Conservation (phyloP, 2,797 vertebrate genomes). For the Dermochelys coriacea region DNA sequence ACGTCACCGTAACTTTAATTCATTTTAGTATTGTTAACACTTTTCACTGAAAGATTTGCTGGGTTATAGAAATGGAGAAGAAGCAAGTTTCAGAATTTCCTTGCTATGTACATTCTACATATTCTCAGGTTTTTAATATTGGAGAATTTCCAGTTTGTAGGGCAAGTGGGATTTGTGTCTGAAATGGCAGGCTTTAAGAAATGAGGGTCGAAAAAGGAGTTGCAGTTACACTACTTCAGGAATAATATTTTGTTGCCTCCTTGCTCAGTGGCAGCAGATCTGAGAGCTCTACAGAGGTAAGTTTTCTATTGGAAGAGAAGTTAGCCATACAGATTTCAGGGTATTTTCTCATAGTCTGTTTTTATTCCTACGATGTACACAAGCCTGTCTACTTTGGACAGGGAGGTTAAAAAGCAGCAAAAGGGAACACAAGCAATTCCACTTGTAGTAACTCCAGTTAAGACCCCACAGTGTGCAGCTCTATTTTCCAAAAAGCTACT, state of each 20-base stretch:
- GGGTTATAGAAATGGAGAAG: neutral
- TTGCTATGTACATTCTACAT: neutral
- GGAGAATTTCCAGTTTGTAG: slow-evolving; percentile 22
- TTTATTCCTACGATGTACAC: slow-evolving; percentile 51
- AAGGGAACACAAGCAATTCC: neutral
- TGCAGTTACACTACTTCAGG: slow-evolving; percentile 15
- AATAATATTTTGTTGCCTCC: slow-evolving; percentile 27
- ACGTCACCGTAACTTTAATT: neutral
- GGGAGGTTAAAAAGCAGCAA: slow-evolving; percentile 21
- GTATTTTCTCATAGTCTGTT: slow-evolving; percentile 45
- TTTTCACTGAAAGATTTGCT: slow-evolving; percentile 6
- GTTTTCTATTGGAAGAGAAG: slow-evolving; percentile 28
- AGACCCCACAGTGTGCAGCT: neutral
- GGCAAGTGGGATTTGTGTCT: slow-evolving; percentile 8
- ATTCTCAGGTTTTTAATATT: slow-evolving; percentile 5
- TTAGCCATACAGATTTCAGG: slow-evolving; percentile 6
- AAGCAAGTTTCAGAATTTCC: slow-evolving; percentile 14
- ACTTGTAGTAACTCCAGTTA: neutral
- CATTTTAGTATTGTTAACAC: neutral
- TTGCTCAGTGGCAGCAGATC: slow-evolving; percentile 39
- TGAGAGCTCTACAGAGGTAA: slow-evolving; percentile 24
- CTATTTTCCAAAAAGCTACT: neutral
- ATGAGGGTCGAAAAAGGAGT: neutral
- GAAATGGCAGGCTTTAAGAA: slow-evolving; percentile 40
- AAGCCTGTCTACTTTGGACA: slow-evolving; percentile 12